phyloP scores from a whole-genome alignment of 2,113 vertebrate genomes.

The Pagrus major region DNA sequence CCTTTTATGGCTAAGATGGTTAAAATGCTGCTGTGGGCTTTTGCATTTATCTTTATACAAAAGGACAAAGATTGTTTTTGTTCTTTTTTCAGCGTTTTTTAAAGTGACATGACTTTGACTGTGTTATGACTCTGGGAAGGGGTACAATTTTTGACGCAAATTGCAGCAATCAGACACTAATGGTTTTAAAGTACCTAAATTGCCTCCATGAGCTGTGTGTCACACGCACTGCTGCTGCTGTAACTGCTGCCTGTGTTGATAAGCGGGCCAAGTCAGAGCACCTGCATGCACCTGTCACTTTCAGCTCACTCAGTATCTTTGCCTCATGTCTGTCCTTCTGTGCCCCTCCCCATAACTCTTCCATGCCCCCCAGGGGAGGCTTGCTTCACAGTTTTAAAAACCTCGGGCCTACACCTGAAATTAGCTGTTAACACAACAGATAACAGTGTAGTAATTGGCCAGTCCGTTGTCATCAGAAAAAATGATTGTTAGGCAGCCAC shows the following conservation, averaged over 20 bases:
- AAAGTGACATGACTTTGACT: background rate
- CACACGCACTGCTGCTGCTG: slow-evolving; percentile 9
- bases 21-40: slow-evolving; percentile 1
- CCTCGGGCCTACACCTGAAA: background rate
- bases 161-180: background rate
- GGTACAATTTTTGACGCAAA: background rate
- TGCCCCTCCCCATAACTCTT: background rate
- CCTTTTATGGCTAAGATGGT: background rate
- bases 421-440: background rate
- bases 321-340: background rate
- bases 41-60: slow-evolving; percentile 12
- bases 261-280: background rate
- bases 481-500: too few species aligned
- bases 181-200: slow-evolving; percentile 7
- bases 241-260: background rate
- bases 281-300: background rate
- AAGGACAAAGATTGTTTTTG: background rate
- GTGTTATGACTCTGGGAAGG: background rate
- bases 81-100: background rate
- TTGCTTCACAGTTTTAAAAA: background rate
- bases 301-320: background rate
- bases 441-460: background rate
- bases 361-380: background rate
- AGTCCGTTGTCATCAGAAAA: too few species aligned
- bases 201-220: background rate